Evolutionary conservation across 1,140 invertebrate genomes (phyloP).

Genomic region (Daktulosphaira vitifoliae): DNA sequence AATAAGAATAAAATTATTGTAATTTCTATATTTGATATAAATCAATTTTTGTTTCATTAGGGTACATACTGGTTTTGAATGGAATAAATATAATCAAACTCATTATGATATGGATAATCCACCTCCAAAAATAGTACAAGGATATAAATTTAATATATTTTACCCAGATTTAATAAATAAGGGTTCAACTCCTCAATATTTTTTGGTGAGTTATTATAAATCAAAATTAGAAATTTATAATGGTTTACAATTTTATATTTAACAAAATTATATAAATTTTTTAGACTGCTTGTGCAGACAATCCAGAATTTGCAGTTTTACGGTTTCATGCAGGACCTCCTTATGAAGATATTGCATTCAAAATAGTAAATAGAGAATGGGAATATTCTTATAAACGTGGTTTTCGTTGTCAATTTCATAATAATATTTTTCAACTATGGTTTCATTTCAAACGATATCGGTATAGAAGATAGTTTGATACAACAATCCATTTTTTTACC

Average conservation of each 20-base stretch:
- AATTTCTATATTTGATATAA: too few species aligned
- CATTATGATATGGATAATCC: conserved; percentile 99
- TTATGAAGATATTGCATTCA: conserved; percentile 99
- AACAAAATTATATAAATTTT: conserved; percentile 41
- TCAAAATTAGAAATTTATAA: neutral
- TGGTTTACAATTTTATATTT: neutral
- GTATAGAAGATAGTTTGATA: conserved; percentile 69
- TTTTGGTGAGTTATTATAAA: conserved; percentile 55
- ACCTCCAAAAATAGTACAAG: conserved; percentile 99
- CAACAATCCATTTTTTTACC: too few species aligned
- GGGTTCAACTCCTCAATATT: conserved; percentile 86
- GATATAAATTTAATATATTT: conserved; percentile 99
- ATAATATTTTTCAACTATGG: conserved; percentile 99
- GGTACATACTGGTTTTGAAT: conserved; percentile 93
- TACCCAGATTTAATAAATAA: conserved; percentile 99
- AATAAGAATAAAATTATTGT: conserved; percentile 7
- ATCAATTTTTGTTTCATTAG: too few species aligned
- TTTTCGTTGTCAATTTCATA: conserved; percentile 97
- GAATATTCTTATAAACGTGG: conserved; percentile 98
- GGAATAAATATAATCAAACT: conserved; percentile 99
- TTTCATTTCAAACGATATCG: conserved; percentile 98
- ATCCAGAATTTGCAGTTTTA: conserved; percentile 89
- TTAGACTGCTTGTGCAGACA: conserved; percentile 80
- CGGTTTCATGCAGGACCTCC: conserved; percentile 94
- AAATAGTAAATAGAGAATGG: conserved; percentile 98